Evolutionary conservation across 2,888 invertebrate species (phyloP), one percentile per base, ranked within the genome.

Genomic region (Chloromyia formosa): DNA sequence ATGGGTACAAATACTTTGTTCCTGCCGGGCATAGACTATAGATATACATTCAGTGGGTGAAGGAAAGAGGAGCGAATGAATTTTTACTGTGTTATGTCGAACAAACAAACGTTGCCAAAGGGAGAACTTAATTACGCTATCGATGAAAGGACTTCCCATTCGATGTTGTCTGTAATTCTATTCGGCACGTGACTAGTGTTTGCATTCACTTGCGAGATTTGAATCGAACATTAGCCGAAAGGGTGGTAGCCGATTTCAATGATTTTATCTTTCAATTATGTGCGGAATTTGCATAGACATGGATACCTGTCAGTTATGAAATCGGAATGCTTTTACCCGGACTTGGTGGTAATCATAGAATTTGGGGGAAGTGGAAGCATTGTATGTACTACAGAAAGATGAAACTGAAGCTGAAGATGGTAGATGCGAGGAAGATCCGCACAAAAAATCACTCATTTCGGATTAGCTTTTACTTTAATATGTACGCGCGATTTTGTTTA

Each of bases 181-280:
- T 75, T 60, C 74, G 81, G 80, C 83, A 82, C 83, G 82, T 82
- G 82, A 82, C 80, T 77, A 77, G 79, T 81, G 78, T 81, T 80
- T 79, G 80, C 79, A 77, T 76, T 78, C 79, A 78, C 82, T 80
- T 81, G 81, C 76, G 81, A 82, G 84, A 84, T 83, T 84, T 84
- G 83, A 82, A 83, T 80, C 81, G 81, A 35, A 84, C 83, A 83
- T 84, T 84, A 83, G 83, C 81, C 80, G 82, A 82, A 82, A 22
- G 49, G 49, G 12, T n/a, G 49, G 12, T 12, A 3, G 16, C 16
- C 14, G 49, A 3, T 49, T 49, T 49, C 49, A 12, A 49, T n/a
- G 49, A 49, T 49, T 12, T 49, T 49, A 49, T 49, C 49, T 60
- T 14, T 23, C 60, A 7, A 23, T 23, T 60, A 60, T 23, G 1